phyloP scores from a whole-genome alignment of 30 jellyfish, hydroid and myxozoan genomes.

The Calvadosia cruxmelitensis region DNA sequence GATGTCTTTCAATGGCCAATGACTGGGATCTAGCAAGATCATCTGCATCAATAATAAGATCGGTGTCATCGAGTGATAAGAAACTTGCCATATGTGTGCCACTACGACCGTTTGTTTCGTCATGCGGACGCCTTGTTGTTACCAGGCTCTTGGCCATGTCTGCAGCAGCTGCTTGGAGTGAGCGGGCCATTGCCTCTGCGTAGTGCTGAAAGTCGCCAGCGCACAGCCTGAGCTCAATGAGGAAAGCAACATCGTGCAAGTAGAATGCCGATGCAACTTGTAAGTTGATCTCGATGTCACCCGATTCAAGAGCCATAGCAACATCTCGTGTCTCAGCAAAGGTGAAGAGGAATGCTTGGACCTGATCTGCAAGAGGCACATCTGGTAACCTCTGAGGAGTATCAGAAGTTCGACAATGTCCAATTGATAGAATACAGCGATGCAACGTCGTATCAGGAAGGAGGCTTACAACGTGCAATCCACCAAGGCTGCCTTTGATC shows the following conservation, averaged over 20 bases:
- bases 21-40: background rate
- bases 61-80: constrained; percentile 4
- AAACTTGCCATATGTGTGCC: background rate
- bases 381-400: background rate
- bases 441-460: constrained; percentile 45
- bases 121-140: constrained; percentile 1
- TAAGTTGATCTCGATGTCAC: constrained; percentile 3
- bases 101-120: background rate
- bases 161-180: constrained; percentile 88
- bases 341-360: constrained; percentile 1
- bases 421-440: constrained; percentile 47
- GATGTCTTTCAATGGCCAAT: background rate
- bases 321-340: background rate
- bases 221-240: constrained; percentile 58
- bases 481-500: constrained; percentile 64
- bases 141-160: constrained; percentile 92
- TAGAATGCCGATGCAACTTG: constrained; percentile 90
- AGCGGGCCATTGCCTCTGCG: constrained; percentile 58
- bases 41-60: constrained; percentile 7
- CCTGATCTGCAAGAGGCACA: background rate
- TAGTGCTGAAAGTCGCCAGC: constrained; percentile 86
- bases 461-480: constrained; percentile 45
- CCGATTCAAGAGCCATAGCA: background rate
- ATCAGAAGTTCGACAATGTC: constrained; percentile 24
- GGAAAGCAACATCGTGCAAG: constrained; percentile 53